A percentile compares a stretch with the other conserved stretches of the same genome.
phyloP scores from a whole-genome alignment of 2,888 invertebrate genomes.

The Clanis bilineata region DNA sequence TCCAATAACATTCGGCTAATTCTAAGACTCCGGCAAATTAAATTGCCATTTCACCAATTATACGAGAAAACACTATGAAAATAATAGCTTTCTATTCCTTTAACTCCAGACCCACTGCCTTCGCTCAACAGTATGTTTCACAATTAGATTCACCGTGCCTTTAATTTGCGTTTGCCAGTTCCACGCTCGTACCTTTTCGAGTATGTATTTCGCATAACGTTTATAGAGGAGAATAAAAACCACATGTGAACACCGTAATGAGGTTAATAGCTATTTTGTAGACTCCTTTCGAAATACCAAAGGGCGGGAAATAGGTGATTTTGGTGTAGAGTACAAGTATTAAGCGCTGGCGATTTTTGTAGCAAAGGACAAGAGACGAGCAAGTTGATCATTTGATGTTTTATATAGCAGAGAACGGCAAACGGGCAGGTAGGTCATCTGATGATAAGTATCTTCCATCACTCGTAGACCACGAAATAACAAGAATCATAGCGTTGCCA shows the following conservation, averaged over 20 bases:
- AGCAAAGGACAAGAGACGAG: too few species aligned
- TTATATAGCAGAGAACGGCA: too few species aligned
- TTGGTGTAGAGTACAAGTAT: too few species aligned
- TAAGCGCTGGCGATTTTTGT: background rate
- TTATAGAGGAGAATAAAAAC: slow-evolving; percentile 49
- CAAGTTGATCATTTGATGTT: too few species aligned
- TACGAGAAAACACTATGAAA: background rate
- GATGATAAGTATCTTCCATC: too few species aligned
- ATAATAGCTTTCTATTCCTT: background rate
- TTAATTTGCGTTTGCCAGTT: slow-evolving; percentile 1
- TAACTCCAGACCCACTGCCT: background rate
- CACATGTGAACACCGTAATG: slow-evolving; percentile 55
- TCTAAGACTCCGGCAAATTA: too few species aligned
- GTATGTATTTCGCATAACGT: background rate
- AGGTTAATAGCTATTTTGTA: slow-evolving; percentile 63
- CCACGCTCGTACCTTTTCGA: background rate
- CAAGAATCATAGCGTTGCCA: too few species aligned
- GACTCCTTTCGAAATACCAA: slow-evolving; percentile 33
- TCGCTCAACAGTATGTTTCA: background rate
- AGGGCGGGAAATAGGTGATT: slow-evolving; percentile 17
- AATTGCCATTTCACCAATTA: too few species aligned
- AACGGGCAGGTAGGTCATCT: too few species aligned
- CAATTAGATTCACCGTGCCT: background rate
- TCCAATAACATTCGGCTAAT: too few species aligned
- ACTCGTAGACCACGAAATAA: too few species aligned